Evolutionary conservation across 2,888 invertebrate genomes (phyloP).

Genomic region (Ormyrus rosae): DNA sequence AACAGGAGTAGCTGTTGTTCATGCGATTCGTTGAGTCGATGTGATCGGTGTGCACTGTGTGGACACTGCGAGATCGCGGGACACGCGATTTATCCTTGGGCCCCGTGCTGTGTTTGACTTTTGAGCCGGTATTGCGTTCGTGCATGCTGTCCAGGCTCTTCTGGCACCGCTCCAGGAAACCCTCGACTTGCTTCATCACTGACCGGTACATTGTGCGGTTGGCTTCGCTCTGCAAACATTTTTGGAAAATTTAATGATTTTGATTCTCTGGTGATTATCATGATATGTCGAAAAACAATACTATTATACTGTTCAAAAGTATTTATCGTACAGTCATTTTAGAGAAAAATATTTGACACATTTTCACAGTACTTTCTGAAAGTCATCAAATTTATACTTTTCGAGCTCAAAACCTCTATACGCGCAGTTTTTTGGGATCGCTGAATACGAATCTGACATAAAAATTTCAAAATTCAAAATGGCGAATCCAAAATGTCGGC

Average conservation of each 20-base stretch:
- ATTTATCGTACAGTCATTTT: too few species aligned
- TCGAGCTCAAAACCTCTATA: too few species aligned
- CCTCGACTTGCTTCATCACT: constrained; percentile 83
- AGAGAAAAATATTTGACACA: too few species aligned
- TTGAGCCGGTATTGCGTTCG: constrained; percentile 61
- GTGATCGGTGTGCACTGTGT: constrained; percentile 72
- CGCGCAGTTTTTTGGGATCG: too few species aligned
- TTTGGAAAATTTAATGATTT: not conserved
- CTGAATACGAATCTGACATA: too few species aligned
- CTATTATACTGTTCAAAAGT: not conserved
- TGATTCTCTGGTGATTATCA: not conserved
- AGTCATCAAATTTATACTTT: too few species aligned
- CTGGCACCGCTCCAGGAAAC: constrained; percentile 83
- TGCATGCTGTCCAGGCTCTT: constrained; percentile 80
- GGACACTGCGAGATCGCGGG: constrained; percentile 78
- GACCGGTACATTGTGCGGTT: constrained; percentile 86
- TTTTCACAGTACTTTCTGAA: too few species aligned
- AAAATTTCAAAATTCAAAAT: too few species aligned
- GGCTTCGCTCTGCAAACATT: constrained; percentile 80
- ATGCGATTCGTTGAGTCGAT: constrained; percentile 63
- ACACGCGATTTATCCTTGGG: constrained; percentile 66
- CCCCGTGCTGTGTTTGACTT: not conserved
- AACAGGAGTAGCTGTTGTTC: constrained; percentile 53
- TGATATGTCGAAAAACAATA: not conserved
- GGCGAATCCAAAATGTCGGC: too few species aligned